These are phyloP conservation scores for Andrena chrysosceles DNA, from an alignment of 2,888 invertebrate species.

Conservation along the genomic window DNA sequence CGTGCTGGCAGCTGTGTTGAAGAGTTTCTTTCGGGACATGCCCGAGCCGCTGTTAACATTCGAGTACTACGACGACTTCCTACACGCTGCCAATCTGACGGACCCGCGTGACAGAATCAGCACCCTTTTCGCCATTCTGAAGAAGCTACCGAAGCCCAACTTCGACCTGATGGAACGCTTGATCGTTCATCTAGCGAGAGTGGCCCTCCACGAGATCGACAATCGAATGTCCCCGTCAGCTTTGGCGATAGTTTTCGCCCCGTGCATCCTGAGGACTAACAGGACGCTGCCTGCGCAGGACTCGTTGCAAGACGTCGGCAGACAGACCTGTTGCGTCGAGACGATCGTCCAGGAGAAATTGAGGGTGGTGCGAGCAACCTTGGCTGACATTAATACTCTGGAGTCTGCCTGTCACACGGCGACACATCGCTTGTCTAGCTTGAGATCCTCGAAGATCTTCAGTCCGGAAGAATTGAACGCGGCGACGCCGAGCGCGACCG, in stretches of 20 bases:
- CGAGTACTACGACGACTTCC: conserved; percentile 97
- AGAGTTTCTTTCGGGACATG: conserved; percentile 96
- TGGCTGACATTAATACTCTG: conserved; percentile 95
- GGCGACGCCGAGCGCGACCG: conserved; percentile 76
- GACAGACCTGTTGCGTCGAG: conserved; percentile 96
- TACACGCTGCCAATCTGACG: conserved; percentile 94
- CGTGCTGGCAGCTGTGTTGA: conserved; percentile 95
- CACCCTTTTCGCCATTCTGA: conserved; percentile 94
- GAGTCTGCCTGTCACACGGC: conserved; percentile 96
- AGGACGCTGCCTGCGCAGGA: conserved; percentile 96
- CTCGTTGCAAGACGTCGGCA: conserved; percentile 94
- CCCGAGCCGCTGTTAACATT: conserved; percentile 97
- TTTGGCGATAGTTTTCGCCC: conserved; percentile 97
- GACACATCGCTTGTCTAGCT: conserved; percentile 90
- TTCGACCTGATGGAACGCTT: conserved; percentile 96
- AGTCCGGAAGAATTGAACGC: conserved; percentile 87
- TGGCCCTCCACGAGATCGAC: conserved; percentile 93
- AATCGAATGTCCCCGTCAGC: conserved; percentile 97
- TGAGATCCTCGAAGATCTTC: conserved; percentile 91
- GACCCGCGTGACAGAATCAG: conserved; percentile 93
- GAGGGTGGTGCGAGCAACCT: conserved; percentile 92
- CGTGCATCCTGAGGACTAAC: conserved; percentile 96
- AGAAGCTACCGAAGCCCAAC: conserved; percentile 95
- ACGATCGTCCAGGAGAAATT: conserved; percentile 95
- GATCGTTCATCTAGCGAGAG: conserved; percentile 96